These are phyloP conservation scores for Glyptemys insculpta DNA, from an alignment of 2,797 vertebrate genomes.

Conservation along the genomic window DNA sequence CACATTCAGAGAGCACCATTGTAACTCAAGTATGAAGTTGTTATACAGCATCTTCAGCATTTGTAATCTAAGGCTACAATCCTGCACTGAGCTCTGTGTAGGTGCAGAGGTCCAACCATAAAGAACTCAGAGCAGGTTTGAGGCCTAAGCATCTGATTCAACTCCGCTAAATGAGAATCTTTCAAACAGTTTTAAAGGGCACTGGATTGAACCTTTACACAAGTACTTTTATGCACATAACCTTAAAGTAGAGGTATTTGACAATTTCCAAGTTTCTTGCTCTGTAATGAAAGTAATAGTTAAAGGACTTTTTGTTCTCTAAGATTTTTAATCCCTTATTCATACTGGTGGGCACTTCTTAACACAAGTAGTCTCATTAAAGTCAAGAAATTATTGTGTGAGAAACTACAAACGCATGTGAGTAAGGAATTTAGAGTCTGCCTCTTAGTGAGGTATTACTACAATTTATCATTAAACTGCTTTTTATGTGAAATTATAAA, in stretches of 20 bases:
- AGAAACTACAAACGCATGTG: not conserved
- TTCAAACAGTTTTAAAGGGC: not conserved
- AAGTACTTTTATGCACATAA: accelerated
- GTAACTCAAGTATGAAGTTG: not conserved
- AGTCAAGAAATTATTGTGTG: not conserved
- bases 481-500: not conserved
- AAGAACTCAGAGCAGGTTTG: not conserved
- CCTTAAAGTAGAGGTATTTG: not conserved
- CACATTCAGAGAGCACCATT: not conserved
- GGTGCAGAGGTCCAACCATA: not conserved
- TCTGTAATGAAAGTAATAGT: not conserved
- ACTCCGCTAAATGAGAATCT: not conserved
- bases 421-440: not conserved
- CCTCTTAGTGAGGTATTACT: not conserved
- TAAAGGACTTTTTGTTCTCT: not conserved
- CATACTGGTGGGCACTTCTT: not conserved
- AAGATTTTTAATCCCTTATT: not conserved
- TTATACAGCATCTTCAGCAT: not conserved
- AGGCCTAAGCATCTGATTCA: not conserved
- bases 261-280: not conserved
- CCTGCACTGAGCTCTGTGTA: not conserved
- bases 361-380: not conserved
- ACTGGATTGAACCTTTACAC: not conserved
- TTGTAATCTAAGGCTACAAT: accelerated
- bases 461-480: not conserved